These are phyloP conservation scores for Cardiocondyla obscurior DNA, from an alignment of 1,140 invertebrate genomes.

Conservation along the genomic window DNA sequence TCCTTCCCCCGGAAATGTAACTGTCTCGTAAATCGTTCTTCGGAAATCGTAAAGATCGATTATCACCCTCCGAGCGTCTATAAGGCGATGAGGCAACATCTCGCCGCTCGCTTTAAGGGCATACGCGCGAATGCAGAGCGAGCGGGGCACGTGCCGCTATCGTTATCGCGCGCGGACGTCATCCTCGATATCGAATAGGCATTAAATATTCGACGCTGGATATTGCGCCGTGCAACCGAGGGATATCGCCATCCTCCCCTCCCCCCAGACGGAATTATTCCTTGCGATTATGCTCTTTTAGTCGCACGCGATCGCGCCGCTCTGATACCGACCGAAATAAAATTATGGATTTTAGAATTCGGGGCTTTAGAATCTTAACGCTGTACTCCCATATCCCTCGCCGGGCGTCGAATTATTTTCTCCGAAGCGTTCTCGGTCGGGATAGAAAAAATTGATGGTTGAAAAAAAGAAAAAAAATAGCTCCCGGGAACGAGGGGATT, in stretches of 20 bases:
- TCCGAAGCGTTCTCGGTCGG: not conserved
- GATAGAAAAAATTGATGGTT: not conserved
- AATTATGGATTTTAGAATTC: not conserved
- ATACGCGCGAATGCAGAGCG: not conserved
- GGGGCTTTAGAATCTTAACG: not conserved
- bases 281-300: not conserved
- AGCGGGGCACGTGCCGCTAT: too few species aligned
- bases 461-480: constrained; percentile 28
- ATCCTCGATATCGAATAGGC: not conserved
- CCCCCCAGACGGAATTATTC: not conserved
- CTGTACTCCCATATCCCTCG: not conserved
- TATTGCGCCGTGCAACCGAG: not conserved
- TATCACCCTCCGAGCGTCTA: not conserved
- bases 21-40: not conserved
- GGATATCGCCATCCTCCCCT: not conserved
- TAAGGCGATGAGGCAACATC: not conserved
- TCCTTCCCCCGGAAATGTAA: not conserved
- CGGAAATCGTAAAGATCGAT: not conserved
- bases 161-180: not conserved
- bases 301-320: not conserved
- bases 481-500: not conserved
- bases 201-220: constrained; percentile 17
- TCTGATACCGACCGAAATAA: not conserved
- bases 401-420: not conserved
- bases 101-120: not conserved